These are phyloP conservation scores for Acrobasis suavella DNA, from an alignment of 2,888 invertebrate genomes.

Conservation along the genomic window DNA sequence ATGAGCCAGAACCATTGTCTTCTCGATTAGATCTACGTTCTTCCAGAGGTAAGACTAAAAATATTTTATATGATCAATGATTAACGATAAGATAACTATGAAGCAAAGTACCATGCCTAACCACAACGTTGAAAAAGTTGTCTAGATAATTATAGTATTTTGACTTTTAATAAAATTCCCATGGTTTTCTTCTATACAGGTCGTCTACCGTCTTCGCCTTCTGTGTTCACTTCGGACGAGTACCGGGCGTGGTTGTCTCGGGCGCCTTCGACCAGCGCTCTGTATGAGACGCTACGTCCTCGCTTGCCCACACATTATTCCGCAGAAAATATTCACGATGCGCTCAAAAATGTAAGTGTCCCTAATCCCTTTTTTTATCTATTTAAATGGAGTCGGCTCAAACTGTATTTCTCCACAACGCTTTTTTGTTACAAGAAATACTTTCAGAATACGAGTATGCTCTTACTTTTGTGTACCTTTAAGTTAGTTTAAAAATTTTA, in stretches of 20 bases:
- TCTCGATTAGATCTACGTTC: constrained; percentile 77
- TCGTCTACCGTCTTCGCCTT: constrained; percentile 73
- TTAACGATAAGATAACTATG: no score
- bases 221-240: constrained; percentile 94
- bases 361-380: no score
- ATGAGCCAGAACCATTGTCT: constrained; percentile 75
- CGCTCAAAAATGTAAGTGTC: constrained; percentile 88
- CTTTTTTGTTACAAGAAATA: no score
- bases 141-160: no score
- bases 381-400: no score
- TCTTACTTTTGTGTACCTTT: no score
- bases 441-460: no score
- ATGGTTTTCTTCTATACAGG: constrained; percentile 44
- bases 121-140: no score
- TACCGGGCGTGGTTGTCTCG: constrained; percentile 96
- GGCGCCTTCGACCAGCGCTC: constrained; percentile 94
- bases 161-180: background rate
- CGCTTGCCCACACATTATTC: constrained; percentile 90
- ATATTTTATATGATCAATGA: no score
- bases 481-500: no score
- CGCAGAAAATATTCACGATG: constrained; percentile 95
- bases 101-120: no score
- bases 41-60: constrained; percentile 67
- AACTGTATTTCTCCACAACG: no score
- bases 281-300: constrained; percentile 94